Evolutionary conservation across 2,888 invertebrate genomes (phyloP), one percentile per base, ranked within the genome.

Genomic region (Nymphalis c-album): DNA sequence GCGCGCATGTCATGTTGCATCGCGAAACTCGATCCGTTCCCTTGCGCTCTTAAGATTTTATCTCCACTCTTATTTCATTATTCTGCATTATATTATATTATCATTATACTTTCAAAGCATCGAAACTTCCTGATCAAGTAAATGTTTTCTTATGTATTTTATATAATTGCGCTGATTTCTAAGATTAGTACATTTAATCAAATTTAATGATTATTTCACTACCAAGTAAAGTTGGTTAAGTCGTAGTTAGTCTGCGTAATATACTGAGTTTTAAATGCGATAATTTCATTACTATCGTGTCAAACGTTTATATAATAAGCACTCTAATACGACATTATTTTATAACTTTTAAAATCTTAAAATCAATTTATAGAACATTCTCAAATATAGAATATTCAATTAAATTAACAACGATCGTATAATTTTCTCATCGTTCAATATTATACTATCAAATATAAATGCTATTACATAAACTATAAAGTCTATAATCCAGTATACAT

Each of bases 1-100:
- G 69, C 76, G 81, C 86, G 65, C 70, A 71, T 62, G 71, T 71
- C 70, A 63, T 68, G 68, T 70, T 47, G 67, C 63, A 64, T 72
- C 86, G 88, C 88, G 88, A 88, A 89, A 90, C 85, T 82, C 78
- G 88, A 89, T 87, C 87, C 76, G 79, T 80, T 83, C 82, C 78
- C 75, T 80, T 84, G 73, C 74, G 66, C 71, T n/a, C n/a, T n/a
- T 71, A 69, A 72, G 71, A 74, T 71, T 71, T 69, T 65, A 69
- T 71, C 69, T 71, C 68, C 67, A 68, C 68, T 73, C 71, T 72
- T 69, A 63, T 73, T 71, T 70, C 67, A 67, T 69, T 73, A 64
- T 64, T 66, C 59, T 58, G 57, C 64, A 65, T 68, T 68, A 53
- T 59, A 59, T 60, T 55, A 60, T 67, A 63, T 66, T 60, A 66